A percentile compares a stretch with the other conserved stretches of the same genome.
Evolutionary conservation across 2,888 invertebrate species (phyloP).

Genomic region (Xanthorhoe spadicearia): DNA sequence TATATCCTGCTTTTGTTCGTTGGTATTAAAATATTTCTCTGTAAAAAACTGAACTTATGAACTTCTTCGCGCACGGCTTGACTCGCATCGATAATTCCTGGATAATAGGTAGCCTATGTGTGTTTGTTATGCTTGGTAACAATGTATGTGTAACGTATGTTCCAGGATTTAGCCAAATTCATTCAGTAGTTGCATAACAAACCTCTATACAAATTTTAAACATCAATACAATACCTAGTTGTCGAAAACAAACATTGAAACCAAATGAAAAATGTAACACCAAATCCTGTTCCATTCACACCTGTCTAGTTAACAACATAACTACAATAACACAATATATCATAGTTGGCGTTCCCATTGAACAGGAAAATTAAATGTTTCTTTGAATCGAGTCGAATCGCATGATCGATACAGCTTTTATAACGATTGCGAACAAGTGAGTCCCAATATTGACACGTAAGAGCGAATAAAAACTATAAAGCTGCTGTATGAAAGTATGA

Average conservation of each 20-base stretch:
- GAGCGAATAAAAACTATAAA: constrained; percentile 8
- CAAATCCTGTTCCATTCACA: constrained; percentile 2
- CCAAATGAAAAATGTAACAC: neutral
- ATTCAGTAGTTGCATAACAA: no score
- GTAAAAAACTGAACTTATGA: no score
- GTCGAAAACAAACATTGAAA: neutral
- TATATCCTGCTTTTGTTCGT: no score
- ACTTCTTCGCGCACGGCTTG: neutral
- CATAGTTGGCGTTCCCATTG: constrained; percentile 69
- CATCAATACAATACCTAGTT: neutral
- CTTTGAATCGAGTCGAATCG: constrained; percentile 50
- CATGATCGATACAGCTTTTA: constrained; percentile 55
- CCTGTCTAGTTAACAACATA: constrained; percentile 21
- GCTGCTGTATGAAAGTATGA: constrained; percentile 9
- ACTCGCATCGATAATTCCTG: no score
- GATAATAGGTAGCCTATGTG: no score
- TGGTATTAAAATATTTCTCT: no score
- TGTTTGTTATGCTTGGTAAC: no score
- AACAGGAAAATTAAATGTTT: constrained; percentile 76
- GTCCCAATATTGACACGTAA: constrained; percentile 25
- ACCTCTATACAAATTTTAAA: no score
- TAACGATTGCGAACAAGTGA: constrained; percentile 36
- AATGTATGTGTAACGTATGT: no score
- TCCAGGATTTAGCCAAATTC: no score
- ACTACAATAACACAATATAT: constrained; percentile 57